Base-by-base conservation (phyloP, 2,797 vertebrate species). In the Carapus acus region DNA sequence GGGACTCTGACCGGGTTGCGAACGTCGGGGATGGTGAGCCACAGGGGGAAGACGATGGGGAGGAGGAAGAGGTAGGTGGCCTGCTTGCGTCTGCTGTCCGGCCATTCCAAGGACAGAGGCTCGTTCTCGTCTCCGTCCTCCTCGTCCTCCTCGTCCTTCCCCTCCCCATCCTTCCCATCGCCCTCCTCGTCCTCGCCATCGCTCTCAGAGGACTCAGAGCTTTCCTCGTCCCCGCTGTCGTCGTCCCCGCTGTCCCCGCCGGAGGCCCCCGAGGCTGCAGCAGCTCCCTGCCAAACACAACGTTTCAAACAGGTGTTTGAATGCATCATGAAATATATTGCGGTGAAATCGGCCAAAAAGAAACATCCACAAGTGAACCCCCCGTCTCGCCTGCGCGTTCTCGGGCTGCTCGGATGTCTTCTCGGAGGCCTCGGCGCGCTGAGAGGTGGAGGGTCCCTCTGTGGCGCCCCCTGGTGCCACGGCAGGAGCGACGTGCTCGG, bases 11-110 rank as follows among this genome's bases (percentile, higher is more conserved):
- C 95, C 57, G 77, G 74, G 54, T 94, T 97, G 59, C 94, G 89
- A 62, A 95, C 95, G 0, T 98, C 95, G 0, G 95, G 95, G 55
- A 98, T 83, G 12, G 94, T 94, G 49, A 86, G 73, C 95, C 95
- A 98, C 66, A 98, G 77, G 1, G 91, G 92, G 53, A 97, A 88
- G 69, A 96, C 85, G 43, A 98, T 94, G 62, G 95, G 95, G 6
- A 97, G 72, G 48, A 98, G 87, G 3, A 93, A 49, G 50, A 98
- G 88, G 37, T 96, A 97, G 0, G 90, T 94, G 62, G 86, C 67
- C 64, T 88, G 90, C 59, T 97, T 98, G 24, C 88, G 88, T 22
- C 65, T 42, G 1, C 80, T 91, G 22, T 91, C 75, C 0, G 95
- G 95, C 94, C 94, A 98, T 43, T 86, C 82, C 49, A 98, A 74